phyloP scores from a whole-genome alignment of 2,797 vertebrate genomes.

The Catamblyrhynchus diadema region DNA sequence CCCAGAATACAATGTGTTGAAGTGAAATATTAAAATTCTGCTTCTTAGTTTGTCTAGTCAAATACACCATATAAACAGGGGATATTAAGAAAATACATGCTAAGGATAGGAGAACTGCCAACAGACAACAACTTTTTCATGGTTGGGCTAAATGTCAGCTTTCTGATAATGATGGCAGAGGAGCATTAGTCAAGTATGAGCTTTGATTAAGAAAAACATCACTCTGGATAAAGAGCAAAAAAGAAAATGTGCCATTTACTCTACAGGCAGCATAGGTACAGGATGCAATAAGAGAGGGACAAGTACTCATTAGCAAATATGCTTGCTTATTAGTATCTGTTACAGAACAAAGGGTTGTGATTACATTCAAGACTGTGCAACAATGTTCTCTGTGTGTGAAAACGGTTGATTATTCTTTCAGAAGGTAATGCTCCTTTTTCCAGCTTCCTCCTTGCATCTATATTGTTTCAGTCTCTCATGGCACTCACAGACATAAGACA shows the following conservation, averaged over 20 bases:
- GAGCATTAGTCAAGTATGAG: constrained; percentile 23
- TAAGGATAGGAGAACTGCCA: constrained; percentile 13
- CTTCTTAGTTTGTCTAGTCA: constrained; percentile 43
- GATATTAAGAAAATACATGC: constrained; percentile 47
- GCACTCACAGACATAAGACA: background rate
- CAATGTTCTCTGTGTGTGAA: background rate
- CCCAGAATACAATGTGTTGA: constrained; percentile 24
- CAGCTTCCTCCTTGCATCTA: background rate
- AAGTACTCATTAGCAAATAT: background rate
- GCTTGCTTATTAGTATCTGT: background rate
- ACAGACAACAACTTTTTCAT: constrained; percentile 43
- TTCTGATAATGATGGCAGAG: constrained; percentile 8
- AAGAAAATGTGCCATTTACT: background rate
- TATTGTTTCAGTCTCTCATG: background rate
- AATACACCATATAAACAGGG: constrained; percentile 20
- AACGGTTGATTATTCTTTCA: background rate
- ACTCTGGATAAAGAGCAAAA: background rate
- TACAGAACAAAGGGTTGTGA: background rate
- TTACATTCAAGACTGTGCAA: background rate
- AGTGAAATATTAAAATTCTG: constrained; percentile 50
- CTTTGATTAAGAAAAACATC: constrained; percentile 25
- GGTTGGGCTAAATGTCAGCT: constrained; percentile 51
- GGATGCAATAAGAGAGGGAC: background rate
- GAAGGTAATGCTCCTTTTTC: background rate
- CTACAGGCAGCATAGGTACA: background rate